Evolutionary conservation across 1,140 invertebrate genomes (phyloP), one percentile per base, ranked within the genome.

Genomic region (Zophobas atratus): DNA sequence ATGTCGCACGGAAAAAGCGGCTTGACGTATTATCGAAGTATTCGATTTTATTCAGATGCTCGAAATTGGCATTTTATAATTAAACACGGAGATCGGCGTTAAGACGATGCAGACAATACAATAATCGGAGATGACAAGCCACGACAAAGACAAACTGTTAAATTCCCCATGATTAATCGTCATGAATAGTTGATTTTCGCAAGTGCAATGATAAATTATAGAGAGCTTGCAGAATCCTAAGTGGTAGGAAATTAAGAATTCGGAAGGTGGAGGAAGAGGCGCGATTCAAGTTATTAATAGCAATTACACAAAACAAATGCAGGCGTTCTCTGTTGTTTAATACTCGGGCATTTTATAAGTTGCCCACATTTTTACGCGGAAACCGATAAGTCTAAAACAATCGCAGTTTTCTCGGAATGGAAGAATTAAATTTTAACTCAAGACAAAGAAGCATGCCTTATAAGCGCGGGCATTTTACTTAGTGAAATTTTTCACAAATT

Each of bases 111-210:
- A 67, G 60, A 43, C 60, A 43, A 67, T 67, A 41, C 60, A 67
- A 67, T 67, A 67, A 67, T 41, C 39, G n/a, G 35, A 36, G 60
- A 67, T 43, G 60, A 67, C 60, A 67, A 35, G 38, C 33, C 38
- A 32, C 41, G 60, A 67, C 57, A 39, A 63, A 63, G 57, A 63
- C 57, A 63, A 63, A 63, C 60, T 43, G 60, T 39, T 41, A 67
- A 67, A 67, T 67, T 67, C n/a, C 60, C n/a, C 43, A 20, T 67
- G 39, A 67, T 67, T 67, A 67, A 67, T 67, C 39, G 57, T 63
- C 32, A 39, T 20, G 57, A 63, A 63, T 63, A 63, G 38, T 41
- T 67, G 60, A 67, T 67, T 67, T 67, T 43, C 60, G 43, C 60
- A 43, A 67, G 2, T 67, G 39, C 39, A 32, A 67, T 41, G 39